These are phyloP conservation scores for Ommatoiulus sabulosus DNA, from an alignment of 2,888 invertebrate species.

Conservation along the genomic window DNA sequence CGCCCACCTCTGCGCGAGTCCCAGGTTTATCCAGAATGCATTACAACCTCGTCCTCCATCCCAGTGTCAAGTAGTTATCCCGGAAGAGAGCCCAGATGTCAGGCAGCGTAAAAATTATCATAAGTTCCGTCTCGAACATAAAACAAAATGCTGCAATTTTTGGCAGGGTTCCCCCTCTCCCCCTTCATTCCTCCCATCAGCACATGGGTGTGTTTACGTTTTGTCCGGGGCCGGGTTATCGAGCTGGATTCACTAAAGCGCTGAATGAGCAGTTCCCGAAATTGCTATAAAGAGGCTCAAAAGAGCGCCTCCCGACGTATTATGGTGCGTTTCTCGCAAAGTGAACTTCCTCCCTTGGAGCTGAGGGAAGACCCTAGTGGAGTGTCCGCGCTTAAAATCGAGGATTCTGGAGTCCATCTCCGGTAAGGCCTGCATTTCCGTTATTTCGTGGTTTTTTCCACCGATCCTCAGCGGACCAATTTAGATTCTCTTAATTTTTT, in stretches of 20 bases:
- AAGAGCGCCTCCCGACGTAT: not conserved
- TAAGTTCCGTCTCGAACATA: slow-evolving; percentile 13
- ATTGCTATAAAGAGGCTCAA: not conserved
- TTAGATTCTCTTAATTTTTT: not conserved
- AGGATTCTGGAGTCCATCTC: not conserved
- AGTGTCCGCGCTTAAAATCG: not conserved
- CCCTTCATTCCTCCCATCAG: no score
- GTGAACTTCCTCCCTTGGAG: not conserved
- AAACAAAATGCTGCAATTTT: slow-evolving; percentile 12
- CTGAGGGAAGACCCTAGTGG: not conserved
- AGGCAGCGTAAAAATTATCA: not conserved
- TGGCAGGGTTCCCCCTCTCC: slow-evolving; percentile 17
- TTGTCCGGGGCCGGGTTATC: slow-evolving; percentile 30
- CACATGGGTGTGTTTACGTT: slow-evolving; percentile 21
- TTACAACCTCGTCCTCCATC: not conserved
- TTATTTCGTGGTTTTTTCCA: no score
- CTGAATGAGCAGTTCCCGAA: slow-evolving; percentile 31
- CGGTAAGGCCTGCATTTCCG: not conserved
- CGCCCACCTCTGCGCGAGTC: not conserved
- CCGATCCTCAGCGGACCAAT: not conserved
- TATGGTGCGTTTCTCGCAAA: not conserved
- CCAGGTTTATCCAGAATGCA: not conserved
- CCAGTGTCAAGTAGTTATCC: not conserved
- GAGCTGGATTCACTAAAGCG: slow-evolving; percentile 13
- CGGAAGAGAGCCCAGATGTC: slow-evolving; percentile 43